Evolutionary conservation across 2,888 invertebrate species (phyloP).

Genomic region (Gibbula magus): DNA sequence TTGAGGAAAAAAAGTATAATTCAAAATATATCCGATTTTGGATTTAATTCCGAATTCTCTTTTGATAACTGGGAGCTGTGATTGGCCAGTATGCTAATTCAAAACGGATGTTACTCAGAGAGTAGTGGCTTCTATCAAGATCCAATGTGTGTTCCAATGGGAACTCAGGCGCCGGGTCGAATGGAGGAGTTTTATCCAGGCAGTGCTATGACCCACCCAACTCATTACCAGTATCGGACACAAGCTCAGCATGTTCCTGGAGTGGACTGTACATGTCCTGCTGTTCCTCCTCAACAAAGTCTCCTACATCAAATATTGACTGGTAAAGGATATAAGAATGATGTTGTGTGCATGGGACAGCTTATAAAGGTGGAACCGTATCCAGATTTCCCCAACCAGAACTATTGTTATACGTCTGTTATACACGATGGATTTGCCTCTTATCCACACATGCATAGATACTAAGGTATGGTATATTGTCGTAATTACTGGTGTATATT

Average conservation of each 20-base stretch:
- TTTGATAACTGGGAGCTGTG: background rate
- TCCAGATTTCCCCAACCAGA: slow-evolving; percentile 12
- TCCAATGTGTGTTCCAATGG: slow-evolving; percentile 24
- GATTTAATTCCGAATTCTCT: background rate
- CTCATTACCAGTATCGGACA: background rate
- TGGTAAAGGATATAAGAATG: slow-evolving; percentile 65
- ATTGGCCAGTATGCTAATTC: slow-evolving; percentile 27
- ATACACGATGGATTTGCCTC: slow-evolving; percentile 2
- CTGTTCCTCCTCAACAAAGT: slow-evolving; percentile 53
- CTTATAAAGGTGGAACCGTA: slow-evolving; percentile 21
- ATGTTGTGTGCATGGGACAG: slow-evolving; percentile 41
- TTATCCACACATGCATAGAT: background rate
- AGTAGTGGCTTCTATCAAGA: slow-evolving; percentile 36
- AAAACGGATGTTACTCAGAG: slow-evolving; percentile 31
- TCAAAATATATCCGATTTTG: background rate
- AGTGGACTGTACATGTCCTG: slow-evolving; percentile 50
- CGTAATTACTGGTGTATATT: background rate
- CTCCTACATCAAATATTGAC: slow-evolving; percentile 66
- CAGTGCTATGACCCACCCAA: background rate
- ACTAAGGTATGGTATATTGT: slow-evolving; percentile 4
- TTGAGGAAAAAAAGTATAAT: no score
- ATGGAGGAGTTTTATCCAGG: slow-evolving; percentile 23
- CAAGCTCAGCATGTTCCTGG: background rate
- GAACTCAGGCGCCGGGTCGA: slow-evolving; percentile 19
- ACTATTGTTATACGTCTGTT: slow-evolving; percentile 10